Conservation (phyloP, 2,797 vertebrate species). For the Bothrops alternatus region DNA sequence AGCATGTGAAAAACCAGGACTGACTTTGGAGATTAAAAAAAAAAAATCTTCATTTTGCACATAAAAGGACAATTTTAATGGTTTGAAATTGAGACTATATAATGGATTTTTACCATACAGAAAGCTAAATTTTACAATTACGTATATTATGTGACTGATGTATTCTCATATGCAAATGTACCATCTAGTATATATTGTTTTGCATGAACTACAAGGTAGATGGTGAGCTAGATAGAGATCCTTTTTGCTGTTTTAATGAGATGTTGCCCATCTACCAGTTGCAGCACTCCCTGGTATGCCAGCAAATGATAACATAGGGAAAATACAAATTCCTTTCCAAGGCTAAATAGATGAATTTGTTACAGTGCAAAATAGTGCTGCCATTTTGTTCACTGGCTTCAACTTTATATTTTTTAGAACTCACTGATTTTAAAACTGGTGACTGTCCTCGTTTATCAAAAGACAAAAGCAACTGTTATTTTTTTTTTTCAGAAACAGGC, state of each 20-base stretch:
- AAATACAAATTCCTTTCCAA: not conserved
- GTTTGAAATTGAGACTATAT: not conserved
- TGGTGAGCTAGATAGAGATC: not conserved
- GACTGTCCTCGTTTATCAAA: not conserved
- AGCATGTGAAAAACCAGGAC: constrained; percentile 12
- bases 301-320: not conserved
- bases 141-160: not conserved
- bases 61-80: constrained; percentile 16
- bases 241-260: not conserved
- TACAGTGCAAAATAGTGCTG: not conserved
- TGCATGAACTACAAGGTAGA: not conserved
- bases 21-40: not conserved
- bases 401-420: not conserved
- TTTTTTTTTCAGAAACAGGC: not conserved
- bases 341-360: not conserved
- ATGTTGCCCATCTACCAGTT: not conserved
- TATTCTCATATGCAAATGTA: constrained; percentile 33
- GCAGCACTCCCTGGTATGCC: not conserved
- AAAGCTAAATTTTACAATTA: not conserved
- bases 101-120: not conserved
- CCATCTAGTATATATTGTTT: not conserved
- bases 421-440: not conserved
- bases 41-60: constrained; percentile 17
- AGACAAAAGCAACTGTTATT: not conserved
- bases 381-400: not conserved